Percentiles rank a stretch among this genome's conserved stretches.
Conservation (phyloP, 2,888 invertebrate genomes). For the Sylvicola cinctus region DNA sequence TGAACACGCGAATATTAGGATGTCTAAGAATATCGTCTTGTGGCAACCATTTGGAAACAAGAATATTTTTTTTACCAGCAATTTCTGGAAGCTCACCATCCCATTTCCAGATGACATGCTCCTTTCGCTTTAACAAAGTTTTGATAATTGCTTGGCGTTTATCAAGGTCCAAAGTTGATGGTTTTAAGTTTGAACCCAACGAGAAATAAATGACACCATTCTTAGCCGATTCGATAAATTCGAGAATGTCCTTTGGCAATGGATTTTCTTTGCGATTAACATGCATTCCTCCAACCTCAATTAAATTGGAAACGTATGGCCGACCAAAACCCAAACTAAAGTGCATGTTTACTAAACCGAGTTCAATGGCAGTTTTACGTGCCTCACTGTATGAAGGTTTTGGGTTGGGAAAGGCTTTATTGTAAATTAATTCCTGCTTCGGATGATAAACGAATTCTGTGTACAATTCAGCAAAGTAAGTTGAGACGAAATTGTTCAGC, state of each 20-base stretch:
- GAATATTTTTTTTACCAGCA: conserved; percentile 12
- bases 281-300: conserved; percentile 24
- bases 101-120: conserved; percentile 8
- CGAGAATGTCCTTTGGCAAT: conserved; percentile 19
- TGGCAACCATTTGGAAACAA: conserved; percentile 21
- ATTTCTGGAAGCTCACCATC: conserved; percentile 3
- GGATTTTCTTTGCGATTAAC: conserved; percentile 17
- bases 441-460: conserved; percentile 16
- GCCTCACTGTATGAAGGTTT: conserved; percentile 14
- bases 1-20: conserved; percentile 26
- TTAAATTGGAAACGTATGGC: conserved; percentile 23
- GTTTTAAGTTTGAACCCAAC: conserved; percentile 24
- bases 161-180: conserved; percentile 13
- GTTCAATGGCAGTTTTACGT: conserved; percentile 15
- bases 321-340: conserved; percentile 18
- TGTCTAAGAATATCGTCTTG: conserved; percentile 25
- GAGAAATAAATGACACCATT: conserved; percentile 28
- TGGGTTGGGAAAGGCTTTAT: conserved; percentile 15
- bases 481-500: conserved; percentile 16
- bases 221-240: conserved; percentile 21
- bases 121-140: conserved; percentile 5
- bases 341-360: conserved; percentile 20
- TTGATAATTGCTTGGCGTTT: conserved; percentile 14
- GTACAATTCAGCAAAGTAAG: conserved; percentile 12
- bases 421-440: conserved; percentile 14